These are phyloP conservation scores for Chelonus formosanus DNA, from an alignment of 2,888 invertebrate species.

Conservation along the genomic window DNA sequence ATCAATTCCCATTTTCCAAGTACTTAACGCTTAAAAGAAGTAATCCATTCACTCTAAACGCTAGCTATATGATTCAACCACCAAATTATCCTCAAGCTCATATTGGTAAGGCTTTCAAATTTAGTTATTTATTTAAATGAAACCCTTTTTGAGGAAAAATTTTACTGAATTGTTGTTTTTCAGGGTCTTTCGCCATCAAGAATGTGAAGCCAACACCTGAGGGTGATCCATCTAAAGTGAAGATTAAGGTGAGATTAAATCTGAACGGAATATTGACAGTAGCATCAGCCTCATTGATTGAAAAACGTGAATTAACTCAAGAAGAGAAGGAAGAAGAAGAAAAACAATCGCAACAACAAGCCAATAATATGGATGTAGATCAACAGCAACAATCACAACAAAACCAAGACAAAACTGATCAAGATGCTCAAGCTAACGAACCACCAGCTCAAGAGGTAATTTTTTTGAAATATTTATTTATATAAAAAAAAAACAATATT, in stretches of 20 bases:
- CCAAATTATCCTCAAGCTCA: conserved; percentile 77
- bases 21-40: conserved; percentile 92
- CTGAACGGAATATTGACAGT: conserved; percentile 91
- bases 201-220: conserved; percentile 87
- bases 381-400: conserved; percentile 43
- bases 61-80: conserved; percentile 80
- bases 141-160: too few relatives aligned
- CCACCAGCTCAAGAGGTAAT: conserved; percentile 60
- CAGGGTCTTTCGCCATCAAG: conserved; percentile 80
- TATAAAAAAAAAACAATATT: neutral
- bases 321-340: conserved; percentile 62
- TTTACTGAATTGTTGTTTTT: conserved; percentile 17
- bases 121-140: conserved; percentile 10
- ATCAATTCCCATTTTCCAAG: conserved; percentile 92
- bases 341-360: conserved; percentile 55
- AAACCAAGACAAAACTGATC: conserved; percentile 58
- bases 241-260: conserved; percentile 94
- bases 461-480: conserved; percentile 3
- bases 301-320: conserved; percentile 68
- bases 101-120: conserved; percentile 72
- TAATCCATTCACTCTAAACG: conserved; percentile 87
- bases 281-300: conserved; percentile 84
- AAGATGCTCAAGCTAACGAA: conserved; percentile 61
- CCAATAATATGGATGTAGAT: conserved; percentile 50
- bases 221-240: conserved; percentile 93